Conservation (phyloP, 1,140 invertebrate species). For the Anoplolepis gracilipes region DNA sequence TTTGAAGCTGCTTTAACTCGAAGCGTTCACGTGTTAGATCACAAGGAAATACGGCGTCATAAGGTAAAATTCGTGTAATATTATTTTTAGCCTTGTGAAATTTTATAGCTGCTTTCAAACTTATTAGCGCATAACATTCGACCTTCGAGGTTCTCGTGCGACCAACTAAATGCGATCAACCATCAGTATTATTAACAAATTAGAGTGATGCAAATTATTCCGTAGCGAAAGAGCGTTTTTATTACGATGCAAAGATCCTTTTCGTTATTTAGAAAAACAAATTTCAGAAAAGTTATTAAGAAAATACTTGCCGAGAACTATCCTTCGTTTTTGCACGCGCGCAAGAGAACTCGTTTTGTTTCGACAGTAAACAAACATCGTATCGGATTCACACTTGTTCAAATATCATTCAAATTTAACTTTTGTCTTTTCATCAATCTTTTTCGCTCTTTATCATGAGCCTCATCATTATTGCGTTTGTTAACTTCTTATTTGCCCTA, state of each 20-base stretch:
- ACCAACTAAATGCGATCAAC: background rate
- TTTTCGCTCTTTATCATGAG: background rate
- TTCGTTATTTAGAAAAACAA: background rate
- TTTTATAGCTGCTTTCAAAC: constrained; percentile 52
- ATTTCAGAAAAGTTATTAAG: constrained; percentile 8
- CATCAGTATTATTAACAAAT: constrained; percentile 4
- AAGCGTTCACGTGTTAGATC: background rate
- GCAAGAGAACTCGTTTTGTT: background rate
- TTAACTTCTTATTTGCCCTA: background rate
- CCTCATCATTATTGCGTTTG: background rate
- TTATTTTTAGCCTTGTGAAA: constrained; percentile 51
- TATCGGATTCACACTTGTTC: constrained; percentile 45
- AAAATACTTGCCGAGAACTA: background rate
- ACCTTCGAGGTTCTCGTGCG: constrained; percentile 47
- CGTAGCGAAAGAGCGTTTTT: background rate
- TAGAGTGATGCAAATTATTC: background rate
- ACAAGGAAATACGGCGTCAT: background rate
- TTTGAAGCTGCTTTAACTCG: no score
- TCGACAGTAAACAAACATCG: background rate
- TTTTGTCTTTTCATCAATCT: constrained; percentile 4
- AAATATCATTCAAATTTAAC: constrained; percentile 58
- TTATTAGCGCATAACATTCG: constrained; percentile 58
- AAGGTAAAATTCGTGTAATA: constrained; percentile 24
- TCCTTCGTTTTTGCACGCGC: background rate
- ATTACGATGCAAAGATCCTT: constrained; percentile 7